Percentiles rank a stretch among this genome's conserved stretches.
phyloP scores from a whole-genome alignment of 2,797 vertebrate species.

The Acanthurus leucopareius region DNA sequence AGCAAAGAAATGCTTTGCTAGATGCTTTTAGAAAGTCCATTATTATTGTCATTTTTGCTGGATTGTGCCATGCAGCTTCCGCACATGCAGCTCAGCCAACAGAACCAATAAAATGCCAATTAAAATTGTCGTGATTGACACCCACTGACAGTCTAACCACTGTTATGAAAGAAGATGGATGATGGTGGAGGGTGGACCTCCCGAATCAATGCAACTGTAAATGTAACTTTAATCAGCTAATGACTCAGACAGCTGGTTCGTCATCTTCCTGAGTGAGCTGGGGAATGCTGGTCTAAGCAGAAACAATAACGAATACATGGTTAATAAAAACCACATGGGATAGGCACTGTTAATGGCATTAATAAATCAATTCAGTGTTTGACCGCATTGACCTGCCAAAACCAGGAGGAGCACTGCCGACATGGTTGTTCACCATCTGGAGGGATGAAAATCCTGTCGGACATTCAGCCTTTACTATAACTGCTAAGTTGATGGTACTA shows the following conservation, averaged over 20 bases:
- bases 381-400: slow-evolving; percentile 41
- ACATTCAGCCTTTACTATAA: slow-evolving; percentile 11
- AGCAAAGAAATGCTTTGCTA: neutral
- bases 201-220: slow-evolving; percentile 44
- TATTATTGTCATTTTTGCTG: neutral
- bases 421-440: slow-evolving; percentile 2
- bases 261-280: slow-evolving; percentile 12
- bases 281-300: slow-evolving; percentile 56
- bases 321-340: slow-evolving; percentile 46
- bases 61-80: slow-evolving; percentile 1
- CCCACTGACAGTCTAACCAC: slow-evolving; percentile 16
- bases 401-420: slow-evolving; percentile 23
- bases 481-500: no score
- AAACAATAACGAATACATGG: slow-evolving; percentile 31
- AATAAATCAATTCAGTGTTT: slow-evolving; percentile 62
- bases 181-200: slow-evolving; percentile 18
- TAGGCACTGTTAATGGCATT: slow-evolving; percentile 44
- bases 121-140: slow-evolving; percentile 46
- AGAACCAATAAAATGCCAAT: slow-evolving; percentile 39
- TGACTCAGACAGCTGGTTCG: slow-evolving; percentile 46
- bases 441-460: slow-evolving; percentile 16
- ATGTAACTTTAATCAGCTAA: slow-evolving; percentile 72
- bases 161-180: slow-evolving; percentile 44
- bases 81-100: slow-evolving; percentile 11
- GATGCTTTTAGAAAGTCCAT: neutral